Conservation (phyloP, 2,797 vertebrate genomes). For the Neosilurus mollespiculum region DNA sequence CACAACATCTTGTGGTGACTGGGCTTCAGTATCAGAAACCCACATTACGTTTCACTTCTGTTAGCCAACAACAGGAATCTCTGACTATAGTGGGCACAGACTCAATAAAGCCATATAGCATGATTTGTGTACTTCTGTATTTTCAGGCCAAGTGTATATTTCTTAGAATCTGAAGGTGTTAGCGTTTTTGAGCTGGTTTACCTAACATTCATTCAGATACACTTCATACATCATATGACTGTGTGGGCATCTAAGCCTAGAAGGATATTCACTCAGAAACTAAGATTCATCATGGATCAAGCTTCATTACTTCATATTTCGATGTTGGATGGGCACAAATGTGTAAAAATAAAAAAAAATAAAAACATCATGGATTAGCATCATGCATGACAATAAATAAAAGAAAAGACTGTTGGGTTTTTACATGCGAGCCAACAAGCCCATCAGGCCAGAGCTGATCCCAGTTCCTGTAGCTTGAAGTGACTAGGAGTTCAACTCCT, state of each 20-base stretch:
- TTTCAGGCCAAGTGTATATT: neutral
- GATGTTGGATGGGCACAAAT: neutral
- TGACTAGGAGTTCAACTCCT: too few relatives aligned
- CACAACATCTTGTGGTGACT: neutral
- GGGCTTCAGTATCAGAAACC: neutral
- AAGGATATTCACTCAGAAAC: neutral
- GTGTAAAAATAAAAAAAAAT: neutral
- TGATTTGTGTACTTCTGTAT: neutral
- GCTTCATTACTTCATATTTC: neutral
- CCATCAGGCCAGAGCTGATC: too few relatives aligned
- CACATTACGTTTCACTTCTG: neutral
- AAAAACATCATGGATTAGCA: neutral
- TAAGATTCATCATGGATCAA: neutral
- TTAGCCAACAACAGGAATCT: neutral
- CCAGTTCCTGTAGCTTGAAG: too few relatives aligned
- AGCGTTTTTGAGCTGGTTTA: conserved; percentile 7
- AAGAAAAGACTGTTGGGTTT: too few relatives aligned
- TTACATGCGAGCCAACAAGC: too few relatives aligned
- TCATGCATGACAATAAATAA: too few relatives aligned
- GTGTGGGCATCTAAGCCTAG: neutral
- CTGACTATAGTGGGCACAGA: neutral
- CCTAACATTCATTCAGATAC: conserved; percentile 1
- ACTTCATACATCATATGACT: neutral
- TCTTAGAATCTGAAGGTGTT: conserved; percentile 10
- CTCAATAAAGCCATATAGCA: neutral